Evolutionary conservation across 2,888 invertebrate species (phyloP), one percentile per base, ranked within the genome.

Genomic region (Lypha dubia): DNA sequence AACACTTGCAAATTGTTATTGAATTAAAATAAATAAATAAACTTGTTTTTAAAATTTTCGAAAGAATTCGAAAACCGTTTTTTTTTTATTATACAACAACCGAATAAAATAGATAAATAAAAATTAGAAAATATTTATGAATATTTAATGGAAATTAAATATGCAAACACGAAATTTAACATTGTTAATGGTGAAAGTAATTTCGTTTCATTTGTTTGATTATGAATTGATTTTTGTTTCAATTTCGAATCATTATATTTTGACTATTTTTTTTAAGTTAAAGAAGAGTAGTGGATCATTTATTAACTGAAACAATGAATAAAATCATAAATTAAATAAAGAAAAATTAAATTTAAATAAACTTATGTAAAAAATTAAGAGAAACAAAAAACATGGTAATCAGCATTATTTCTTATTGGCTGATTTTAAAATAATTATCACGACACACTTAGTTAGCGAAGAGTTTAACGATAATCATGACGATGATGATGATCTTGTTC

Each of bases 171-270:
- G 67, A 65, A 51, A 22, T 74, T 28, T 13, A 51, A 53, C 38
- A 53, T n/a, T 15, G 20, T 53, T 22, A 74, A 28, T 63, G 46
- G 76, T 58, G 76, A 77, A 77, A 77, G 76, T 77, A 68, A 68
- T 58, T 51, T 53, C 8, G 32, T 67, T 76, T 58, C 65, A 53
- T 20, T 53, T 65, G 20, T 76, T 51, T 51, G 24, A 8, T 51
- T 51, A 46, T 38, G 15, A 44, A 44, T 32, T 44, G 63, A 63
- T 41, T 20, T 41, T 20, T 41, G 53, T 56, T 65, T 28, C 7
- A 58, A 58, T 24, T 49, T 49, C 63, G 20, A 38, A 28, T 63
- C 2, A 63, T 74, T 20, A 24, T n/a, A 28, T 63, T 20, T 46
- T 1, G 7, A n/a, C 17, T 68, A 22, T n/a, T 68, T 56, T 15